Conservation (phyloP, 1,140 invertebrate genomes). For the Bombus pascuorum region DNA sequence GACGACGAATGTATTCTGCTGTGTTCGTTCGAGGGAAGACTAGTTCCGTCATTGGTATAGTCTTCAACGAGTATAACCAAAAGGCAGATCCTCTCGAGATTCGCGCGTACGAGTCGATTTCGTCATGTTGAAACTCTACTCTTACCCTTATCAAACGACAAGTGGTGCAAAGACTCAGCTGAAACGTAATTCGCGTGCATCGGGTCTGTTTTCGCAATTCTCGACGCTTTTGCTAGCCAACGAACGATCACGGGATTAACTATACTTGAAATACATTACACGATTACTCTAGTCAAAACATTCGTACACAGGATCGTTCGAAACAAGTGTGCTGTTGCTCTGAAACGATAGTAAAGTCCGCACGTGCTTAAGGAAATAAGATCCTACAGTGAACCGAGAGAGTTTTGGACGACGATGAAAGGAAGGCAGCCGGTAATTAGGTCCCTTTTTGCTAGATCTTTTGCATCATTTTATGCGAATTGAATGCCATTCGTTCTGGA, state of each 20-base stretch:
- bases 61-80: conserved; percentile 5
- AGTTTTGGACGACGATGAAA: conserved; percentile 9
- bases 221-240: background rate
- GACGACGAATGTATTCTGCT: background rate
- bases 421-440: conserved; percentile 41
- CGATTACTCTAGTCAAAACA: background rate
- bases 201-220: background rate
- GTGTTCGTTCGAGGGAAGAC: background rate
- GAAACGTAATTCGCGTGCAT: background rate
- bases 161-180: background rate
- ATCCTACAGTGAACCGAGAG: conserved; percentile 15
- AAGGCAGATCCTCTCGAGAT: background rate
- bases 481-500: background rate
- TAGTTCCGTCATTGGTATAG: background rate
- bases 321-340: background rate
- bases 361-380: background rate
- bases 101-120: background rate
- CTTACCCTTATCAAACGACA: background rate
- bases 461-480: background rate
- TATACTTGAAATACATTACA: background rate
- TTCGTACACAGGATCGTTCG: background rate
- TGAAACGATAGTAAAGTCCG: background rate
- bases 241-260: background rate
- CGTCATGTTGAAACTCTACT: background rate
- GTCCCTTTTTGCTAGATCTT: conserved; percentile 8